Percentiles rank a stretch among this genome's conserved stretches.
Conservation (phyloP, 2,888 invertebrate genomes). For the Cataglyphis rosenhaueri region DNA sequence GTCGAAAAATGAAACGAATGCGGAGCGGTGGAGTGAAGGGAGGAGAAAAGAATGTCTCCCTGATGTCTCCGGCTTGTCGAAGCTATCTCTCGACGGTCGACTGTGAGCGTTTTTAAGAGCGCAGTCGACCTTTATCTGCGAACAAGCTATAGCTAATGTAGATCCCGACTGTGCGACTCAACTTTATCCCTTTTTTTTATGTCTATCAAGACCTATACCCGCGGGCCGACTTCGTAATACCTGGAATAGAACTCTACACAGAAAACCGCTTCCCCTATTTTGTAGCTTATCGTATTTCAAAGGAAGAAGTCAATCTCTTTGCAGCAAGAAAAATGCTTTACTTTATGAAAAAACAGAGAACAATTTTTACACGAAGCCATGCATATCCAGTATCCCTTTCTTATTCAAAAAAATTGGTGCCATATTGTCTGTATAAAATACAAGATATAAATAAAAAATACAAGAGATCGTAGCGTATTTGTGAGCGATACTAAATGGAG, state of each 20-base stretch:
- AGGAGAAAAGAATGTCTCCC: slow-evolving; percentile 73
- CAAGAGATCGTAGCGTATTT: not conserved
- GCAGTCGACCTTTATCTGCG: slow-evolving; percentile 77
- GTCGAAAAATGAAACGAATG: slow-evolving; percentile 53
- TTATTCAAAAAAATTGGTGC: not conserved
- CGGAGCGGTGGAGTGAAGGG: slow-evolving; percentile 62
- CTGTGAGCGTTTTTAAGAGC: slow-evolving; percentile 78
- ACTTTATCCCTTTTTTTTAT: slow-evolving; percentile 54
- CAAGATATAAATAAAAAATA: slow-evolving; percentile 12
- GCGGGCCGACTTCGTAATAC: slow-evolving; percentile 56
- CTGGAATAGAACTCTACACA: slow-evolving; percentile 11
- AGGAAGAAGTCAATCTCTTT: slow-evolving; percentile 23
- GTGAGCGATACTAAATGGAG: slow-evolving; percentile 22
- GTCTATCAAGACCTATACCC: slow-evolving; percentile 56
- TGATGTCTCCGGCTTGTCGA: slow-evolving; percentile 75
- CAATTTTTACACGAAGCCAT: slow-evolving; percentile 16
- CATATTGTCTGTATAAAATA: not conserved
- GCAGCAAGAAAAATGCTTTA: slow-evolving; percentile 9
- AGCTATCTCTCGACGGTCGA: slow-evolving; percentile 79
- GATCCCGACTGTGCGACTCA: slow-evolving; percentile 71
- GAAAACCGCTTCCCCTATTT: not conserved
- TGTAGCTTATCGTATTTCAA: not conserved
- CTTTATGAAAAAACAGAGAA: slow-evolving; percentile 44
- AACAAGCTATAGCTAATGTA: slow-evolving; percentile 82
- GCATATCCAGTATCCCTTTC: slow-evolving; percentile 10